A percentile compares a stretch with the other conserved stretches of the same genome.
Conservation (phyloP, 2,888 invertebrate genomes). For the Rhagium mordax region DNA sequence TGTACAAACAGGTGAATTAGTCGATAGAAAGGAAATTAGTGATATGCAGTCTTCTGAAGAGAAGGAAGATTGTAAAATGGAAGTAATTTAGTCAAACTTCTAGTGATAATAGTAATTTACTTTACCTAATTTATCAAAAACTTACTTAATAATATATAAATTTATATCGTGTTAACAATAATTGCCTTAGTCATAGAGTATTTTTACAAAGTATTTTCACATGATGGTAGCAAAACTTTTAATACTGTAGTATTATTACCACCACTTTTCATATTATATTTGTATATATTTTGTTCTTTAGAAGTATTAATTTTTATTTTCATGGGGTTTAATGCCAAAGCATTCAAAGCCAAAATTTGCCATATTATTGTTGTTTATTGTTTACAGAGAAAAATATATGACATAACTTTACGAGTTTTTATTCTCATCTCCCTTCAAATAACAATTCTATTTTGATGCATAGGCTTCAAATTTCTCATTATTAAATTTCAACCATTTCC, state of each 20-base stretch:
- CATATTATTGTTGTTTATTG: slow-evolving; percentile 69
- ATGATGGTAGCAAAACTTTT: slow-evolving; percentile 58
- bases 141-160: slow-evolving; percentile 56
- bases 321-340: slow-evolving; percentile 70
- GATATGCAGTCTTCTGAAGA: slow-evolving; percentile 46
- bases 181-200: slow-evolving; percentile 67
- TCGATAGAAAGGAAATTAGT: slow-evolving; percentile 59
- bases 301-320: slow-evolving; percentile 60
- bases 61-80: slow-evolving; percentile 53
- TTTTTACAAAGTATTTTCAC: slow-evolving; percentile 70
- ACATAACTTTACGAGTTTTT: slow-evolving; percentile 45
- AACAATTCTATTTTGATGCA: neutral
- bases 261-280: slow-evolving; percentile 57
- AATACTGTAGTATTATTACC: slow-evolving; percentile 56
- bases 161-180: slow-evolving; percentile 58
- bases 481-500: no score
- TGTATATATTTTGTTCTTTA: slow-evolving; percentile 52
- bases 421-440: neutral
- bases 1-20: slow-evolving; percentile 67
- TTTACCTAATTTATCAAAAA: slow-evolving; percentile 54
- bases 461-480: no score
- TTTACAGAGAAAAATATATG: slow-evolving; percentile 63
- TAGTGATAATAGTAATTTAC: slow-evolving; percentile 62
- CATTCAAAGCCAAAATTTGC: slow-evolving; percentile 71
- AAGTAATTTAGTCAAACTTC: slow-evolving; percentile 65